phyloP scores from a whole-genome alignment of 2,888 invertebrate species.

The Patella caerulea region DNA sequence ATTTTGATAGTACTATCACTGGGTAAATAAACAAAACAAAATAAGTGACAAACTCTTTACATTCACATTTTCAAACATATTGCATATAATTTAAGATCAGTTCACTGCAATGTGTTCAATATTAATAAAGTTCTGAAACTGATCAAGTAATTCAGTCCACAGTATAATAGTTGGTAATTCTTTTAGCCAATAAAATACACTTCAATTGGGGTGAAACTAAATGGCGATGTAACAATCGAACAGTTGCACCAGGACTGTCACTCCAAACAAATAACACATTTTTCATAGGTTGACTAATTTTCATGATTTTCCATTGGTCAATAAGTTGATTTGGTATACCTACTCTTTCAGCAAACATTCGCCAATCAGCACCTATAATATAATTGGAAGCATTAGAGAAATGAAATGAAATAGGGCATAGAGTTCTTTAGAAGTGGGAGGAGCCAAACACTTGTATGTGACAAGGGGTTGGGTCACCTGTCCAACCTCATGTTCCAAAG shows the following conservation, averaged over 20 bases:
- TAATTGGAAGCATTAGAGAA: background rate
- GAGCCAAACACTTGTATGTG: too few species aligned
- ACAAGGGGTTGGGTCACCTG: too few species aligned
- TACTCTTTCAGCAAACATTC: conserved; percentile 65
- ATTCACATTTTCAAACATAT: too few species aligned
- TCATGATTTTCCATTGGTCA: conserved; percentile 60
- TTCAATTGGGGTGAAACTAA: conserved; percentile 68
- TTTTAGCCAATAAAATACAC: conserved; percentile 63
- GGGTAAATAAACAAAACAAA: too few species aligned
- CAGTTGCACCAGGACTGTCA: conserved; percentile 63
- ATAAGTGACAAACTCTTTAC: too few species aligned
- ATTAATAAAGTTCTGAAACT: too few species aligned
- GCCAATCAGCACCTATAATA: conserved; percentile 67
- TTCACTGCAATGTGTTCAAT: too few species aligned
- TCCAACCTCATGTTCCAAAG: too few species aligned
- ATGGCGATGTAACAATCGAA: conserved; percentile 69
- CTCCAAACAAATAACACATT: conserved; percentile 68
- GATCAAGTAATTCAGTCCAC: conserved; percentile 53
- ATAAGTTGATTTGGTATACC: conserved; percentile 63
- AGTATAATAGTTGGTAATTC: conserved; percentile 67
- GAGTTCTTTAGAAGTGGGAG: too few species aligned
- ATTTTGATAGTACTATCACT: too few species aligned
- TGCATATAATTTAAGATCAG: too few species aligned
- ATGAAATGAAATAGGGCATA: background rate
- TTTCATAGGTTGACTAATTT: conserved; percentile 65